Base-by-base conservation (phyloP, 2,888 invertebrate genomes). In the Vandiemenella viatica region DNA sequence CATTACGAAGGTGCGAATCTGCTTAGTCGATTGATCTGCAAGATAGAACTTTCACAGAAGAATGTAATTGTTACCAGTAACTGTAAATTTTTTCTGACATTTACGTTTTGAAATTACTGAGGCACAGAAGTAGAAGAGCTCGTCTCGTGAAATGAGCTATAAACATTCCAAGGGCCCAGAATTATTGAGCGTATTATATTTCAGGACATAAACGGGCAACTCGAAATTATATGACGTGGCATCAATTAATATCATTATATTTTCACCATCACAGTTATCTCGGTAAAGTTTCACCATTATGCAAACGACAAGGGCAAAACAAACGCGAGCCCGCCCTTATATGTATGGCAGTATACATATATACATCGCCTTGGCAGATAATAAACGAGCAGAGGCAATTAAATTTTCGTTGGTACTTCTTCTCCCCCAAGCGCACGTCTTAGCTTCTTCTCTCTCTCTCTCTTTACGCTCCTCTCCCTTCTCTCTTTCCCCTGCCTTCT, bases 301-400 rank as follows among this genome's bases (percentile, higher is more conserved):
- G 48, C 50, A 45, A 50, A 48, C 40, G 47, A 45, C 19, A 42
- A 21, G 42, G 21, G 38, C 13, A 32, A 32, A 32, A 32, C 32
- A 32, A 32, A 32, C 32, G 32, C 32, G 32, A n/a, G 32, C 32
- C n/a, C 32, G 32, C n/a, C n/a, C 13, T 32, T 32, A 32, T 32
- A 32, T 32, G 32, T 32, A 32, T 32, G 32, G 13, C 32, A 32
- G 13, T 32, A 32, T 32, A 32, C 32, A 32, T 32, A 32, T 32
- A 32, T 32, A n/a, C n/a, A 32, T 32, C 32, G 32, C n/a, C 32
- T 32, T 32, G 13, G 10, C 32, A 32, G 32, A 32, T 32, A 50
- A 52, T 52, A 50, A 52, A 54, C 51, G 49, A 50, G 49, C 52
- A 42, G 46, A 49, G 52, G 50, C 54, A 52, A 54, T 54, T 52